Conservation (phyloP, 2,797 vertebrate genomes). For the Darevskia nairensis region DNA sequence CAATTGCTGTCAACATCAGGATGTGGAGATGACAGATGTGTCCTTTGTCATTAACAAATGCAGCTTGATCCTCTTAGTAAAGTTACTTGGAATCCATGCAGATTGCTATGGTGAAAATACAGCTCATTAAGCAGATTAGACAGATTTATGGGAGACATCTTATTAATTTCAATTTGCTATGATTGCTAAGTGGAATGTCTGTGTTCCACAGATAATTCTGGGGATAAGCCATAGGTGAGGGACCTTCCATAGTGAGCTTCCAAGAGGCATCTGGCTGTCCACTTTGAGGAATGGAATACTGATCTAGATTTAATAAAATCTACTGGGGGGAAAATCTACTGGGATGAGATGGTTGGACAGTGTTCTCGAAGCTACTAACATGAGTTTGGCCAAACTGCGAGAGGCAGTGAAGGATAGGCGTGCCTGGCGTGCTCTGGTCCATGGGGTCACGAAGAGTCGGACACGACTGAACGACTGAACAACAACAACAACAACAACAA, state of each 20-base stretch:
- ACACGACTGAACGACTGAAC: too few species aligned
- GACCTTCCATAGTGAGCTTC: background rate
- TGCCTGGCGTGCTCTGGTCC: too few species aligned
- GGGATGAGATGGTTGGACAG: too few species aligned
- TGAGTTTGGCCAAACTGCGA: too few species aligned
- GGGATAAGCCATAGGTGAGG: background rate
- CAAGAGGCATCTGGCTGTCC: background rate
- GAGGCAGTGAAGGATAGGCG: too few species aligned
- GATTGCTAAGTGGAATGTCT: background rate
- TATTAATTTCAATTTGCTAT: background rate
- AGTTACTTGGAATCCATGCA: background rate
- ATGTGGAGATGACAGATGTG: background rate
- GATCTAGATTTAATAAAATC: background rate
- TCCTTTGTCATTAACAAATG: background rate
- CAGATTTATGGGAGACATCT: background rate
- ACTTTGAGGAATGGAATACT: background rate
- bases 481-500: too few species aligned
- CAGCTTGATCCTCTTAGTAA: background rate
- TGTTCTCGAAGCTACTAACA: too few species aligned
- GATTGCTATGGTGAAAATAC: too few species aligned
- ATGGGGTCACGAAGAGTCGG: too few species aligned
- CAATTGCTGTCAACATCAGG: background rate
- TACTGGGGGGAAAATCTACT: background rate
- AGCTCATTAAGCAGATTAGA: background rate
- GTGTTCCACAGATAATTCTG: background rate